Base-by-base conservation (phyloP, 2,888 invertebrate species). In the Athripsodes cinereus region DNA sequence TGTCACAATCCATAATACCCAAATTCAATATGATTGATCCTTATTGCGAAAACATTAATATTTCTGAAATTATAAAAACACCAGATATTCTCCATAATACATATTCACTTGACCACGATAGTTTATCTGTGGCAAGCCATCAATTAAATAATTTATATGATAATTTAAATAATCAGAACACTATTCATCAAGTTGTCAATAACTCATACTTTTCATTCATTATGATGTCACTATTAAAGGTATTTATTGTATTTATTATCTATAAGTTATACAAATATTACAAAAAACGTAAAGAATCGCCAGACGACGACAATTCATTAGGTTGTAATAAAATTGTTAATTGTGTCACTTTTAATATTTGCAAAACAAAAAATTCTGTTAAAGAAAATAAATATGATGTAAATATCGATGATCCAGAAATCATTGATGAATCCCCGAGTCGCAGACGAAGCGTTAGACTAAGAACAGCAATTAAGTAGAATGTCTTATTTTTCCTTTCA, bases 121-220 rank as follows among this genome's bases (percentile, higher is more conserved):
- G 26, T 16, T 51, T 26, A 31, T 22, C 31, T 8, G 18, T 44
- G 11, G 22, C 51, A 20, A 52, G 52, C 19, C 52, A 52, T 40
- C 20, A 34, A 18, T 34, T 35, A 18, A n/a, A 20, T 21, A n/a
- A 52, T 16, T 34, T 52, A 10, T 52, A 52, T 11, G 13, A 52
- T 52, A 16, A 35, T 19, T 19, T 52, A 35, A 34, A 52, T 19
- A 18, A 34, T 13, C 11, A 35, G 10, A 8, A 19, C 11, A 19
- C n/a, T 13, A 13, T 52, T 31, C 20, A 35, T 16, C 31, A 13
- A 35, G n/a, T 52, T 19, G 21, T 52, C 20, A 35, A 34, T 13
- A 52, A 52, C 35, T 8, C 16, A 13, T 52, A 52, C 19, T 16
- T 52, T 19, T 52, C 35, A 13, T 52, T 13, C 35, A 35, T 35